Percentiles rank a stretch among this genome's conserved stretches.
Evolutionary conservation across 2,113 vertebrate genomes (phyloP).

Genomic region (Neoarius graeffei): DNA sequence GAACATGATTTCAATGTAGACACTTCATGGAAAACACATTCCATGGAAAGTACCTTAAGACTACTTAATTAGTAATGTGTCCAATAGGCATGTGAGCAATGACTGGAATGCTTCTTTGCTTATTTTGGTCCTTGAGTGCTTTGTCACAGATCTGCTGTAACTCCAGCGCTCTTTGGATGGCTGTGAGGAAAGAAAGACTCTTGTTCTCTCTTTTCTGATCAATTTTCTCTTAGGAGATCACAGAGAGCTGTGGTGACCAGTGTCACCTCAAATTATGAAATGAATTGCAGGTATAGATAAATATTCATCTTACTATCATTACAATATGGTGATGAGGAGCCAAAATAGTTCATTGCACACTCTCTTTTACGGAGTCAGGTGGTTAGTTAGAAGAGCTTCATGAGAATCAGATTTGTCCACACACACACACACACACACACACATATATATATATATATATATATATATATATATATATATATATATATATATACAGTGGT

Average conservation of each 20-base stretch:
- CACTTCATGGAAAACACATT: background rate
- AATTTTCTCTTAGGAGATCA: conserved; percentile 46
- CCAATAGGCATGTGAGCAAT: conserved; percentile 19
- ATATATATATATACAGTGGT: too few relatives aligned
- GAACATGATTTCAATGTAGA: background rate
- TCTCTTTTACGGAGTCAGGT: background rate
- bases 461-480: too few relatives aligned
- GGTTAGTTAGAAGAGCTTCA: background rate
- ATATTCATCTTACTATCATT: background rate
- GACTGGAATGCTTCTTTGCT: conserved; percentile 54
- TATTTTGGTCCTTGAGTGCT: conserved; percentile 67
- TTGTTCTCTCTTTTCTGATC: conserved; percentile 50
- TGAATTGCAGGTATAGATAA: conserved; percentile 61
- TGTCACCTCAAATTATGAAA: conserved; percentile 61
- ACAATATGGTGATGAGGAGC: background rate
- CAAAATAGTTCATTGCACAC: background rate
- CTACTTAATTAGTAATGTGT: background rate
- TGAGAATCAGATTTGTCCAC: background rate
- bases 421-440: too few relatives aligned
- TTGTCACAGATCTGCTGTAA: conserved; percentile 73
- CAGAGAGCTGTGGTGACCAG: conserved; percentile 48
- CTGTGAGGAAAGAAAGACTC: conserved; percentile 51
- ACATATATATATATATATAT: too few relatives aligned
- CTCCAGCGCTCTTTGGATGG: conserved; percentile 62
- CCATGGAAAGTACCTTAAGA: background rate